These are phyloP conservation scores for Bombus cullumanus DNA, from an alignment of 1,140 invertebrate species.

Conservation along the genomic window DNA sequence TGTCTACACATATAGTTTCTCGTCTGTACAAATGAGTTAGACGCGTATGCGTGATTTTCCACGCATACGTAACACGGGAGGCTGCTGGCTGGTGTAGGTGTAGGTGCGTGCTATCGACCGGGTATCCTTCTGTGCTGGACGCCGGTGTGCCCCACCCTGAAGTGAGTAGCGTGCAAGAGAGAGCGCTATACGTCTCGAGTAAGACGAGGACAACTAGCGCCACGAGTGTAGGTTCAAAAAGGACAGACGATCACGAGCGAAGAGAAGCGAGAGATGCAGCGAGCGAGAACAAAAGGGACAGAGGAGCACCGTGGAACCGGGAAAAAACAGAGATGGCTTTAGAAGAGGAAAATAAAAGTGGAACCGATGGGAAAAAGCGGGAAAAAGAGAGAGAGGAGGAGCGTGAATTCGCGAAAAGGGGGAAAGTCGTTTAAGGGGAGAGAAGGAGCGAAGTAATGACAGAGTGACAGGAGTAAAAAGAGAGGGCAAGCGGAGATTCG, in stretches of 20 bases:
- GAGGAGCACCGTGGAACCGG: not conserved
- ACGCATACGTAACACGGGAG: constrained; percentile 18
- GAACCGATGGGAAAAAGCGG: constrained; percentile 3
- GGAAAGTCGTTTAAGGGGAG: not conserved
- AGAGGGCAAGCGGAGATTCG: not conserved
- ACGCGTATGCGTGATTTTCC: constrained; percentile 39
- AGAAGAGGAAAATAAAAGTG: constrained; percentile 4
- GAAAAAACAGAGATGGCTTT: constrained; percentile 18
- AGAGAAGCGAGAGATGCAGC: not conserved
- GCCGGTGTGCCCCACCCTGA: constrained; percentile 71
- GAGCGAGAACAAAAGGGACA: constrained; percentile 1
- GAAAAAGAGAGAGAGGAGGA: too few species aligned
- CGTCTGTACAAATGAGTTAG: too few species aligned
- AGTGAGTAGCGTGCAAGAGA: constrained; percentile 11
- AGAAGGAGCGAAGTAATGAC: not conserved
- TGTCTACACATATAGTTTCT: not conserved
- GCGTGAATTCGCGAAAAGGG: not conserved
- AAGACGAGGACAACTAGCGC: not conserved
- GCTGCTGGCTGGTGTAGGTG: constrained; percentile 39
- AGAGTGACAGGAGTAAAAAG: not conserved
- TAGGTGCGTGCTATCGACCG: constrained; percentile 74
- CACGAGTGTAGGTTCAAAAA: not conserved
- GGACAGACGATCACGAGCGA: not conserved
- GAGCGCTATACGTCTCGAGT: constrained; percentile 5
- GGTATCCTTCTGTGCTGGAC: constrained; percentile 66